These are phyloP conservation scores for Agapostemon virescens DNA, from an alignment of 2,888 invertebrate genomes.

Conservation along the genomic window DNA sequence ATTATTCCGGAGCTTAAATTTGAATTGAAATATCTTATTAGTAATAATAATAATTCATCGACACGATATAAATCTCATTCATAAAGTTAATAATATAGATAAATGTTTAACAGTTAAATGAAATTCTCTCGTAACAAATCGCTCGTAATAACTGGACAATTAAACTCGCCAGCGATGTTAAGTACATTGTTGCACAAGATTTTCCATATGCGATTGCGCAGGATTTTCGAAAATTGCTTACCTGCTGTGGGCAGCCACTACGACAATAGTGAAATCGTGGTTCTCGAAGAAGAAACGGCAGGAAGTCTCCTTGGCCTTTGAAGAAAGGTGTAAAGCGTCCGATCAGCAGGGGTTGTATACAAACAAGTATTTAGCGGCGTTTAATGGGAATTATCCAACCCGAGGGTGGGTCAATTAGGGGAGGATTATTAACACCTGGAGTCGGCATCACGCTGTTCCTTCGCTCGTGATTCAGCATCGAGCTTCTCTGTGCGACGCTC, in stretches of 20 bases:
- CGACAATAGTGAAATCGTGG: background rate
- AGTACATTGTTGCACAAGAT: background rate
- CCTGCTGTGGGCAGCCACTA: background rate
- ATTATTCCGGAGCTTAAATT: no score
- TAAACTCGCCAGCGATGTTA: background rate
- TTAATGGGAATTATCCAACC: constrained; percentile 76
- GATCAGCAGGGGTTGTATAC: constrained; percentile 73
- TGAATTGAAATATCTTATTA: no score
- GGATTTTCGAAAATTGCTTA: background rate
- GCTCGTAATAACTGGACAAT: background rate
- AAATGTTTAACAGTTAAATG: no score
- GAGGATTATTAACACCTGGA: constrained; percentile 80
- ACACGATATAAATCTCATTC: no score
- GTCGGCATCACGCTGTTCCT: constrained; percentile 74
- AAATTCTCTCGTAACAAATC: background rate
- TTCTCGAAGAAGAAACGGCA: constrained; percentile 24
- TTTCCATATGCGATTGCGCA: background rate
- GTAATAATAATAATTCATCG: no score
- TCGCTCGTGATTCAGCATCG: constrained; percentile 68
- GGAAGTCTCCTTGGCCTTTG: constrained; percentile 56
- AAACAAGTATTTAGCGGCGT: constrained; percentile 78
- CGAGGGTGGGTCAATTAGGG: constrained; percentile 75
- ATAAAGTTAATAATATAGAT: no score
- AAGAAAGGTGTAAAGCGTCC: constrained; percentile 64
- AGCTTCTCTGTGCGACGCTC: constrained; percentile 26